Conservation (phyloP, 2,113 vertebrate species). For the Vulpes ferrilata region DNA sequence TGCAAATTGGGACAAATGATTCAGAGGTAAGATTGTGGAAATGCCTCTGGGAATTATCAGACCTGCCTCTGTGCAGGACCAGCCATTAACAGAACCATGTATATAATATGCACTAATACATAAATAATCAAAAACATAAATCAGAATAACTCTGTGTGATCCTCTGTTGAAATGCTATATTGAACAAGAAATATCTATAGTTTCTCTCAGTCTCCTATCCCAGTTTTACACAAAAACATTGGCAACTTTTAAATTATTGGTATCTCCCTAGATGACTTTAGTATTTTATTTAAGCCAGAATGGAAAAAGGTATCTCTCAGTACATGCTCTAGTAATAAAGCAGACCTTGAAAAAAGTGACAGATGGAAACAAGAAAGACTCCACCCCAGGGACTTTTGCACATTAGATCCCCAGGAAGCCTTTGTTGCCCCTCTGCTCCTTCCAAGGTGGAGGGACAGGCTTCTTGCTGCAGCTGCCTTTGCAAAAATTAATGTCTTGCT, state of each 20-base stretch:
- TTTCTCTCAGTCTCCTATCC: neutral
- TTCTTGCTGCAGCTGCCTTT: conserved; percentile 63
- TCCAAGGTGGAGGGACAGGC: conserved; percentile 27
- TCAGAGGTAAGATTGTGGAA: conserved; percentile 8
- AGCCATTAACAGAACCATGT: neutral
- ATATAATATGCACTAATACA: neutral
- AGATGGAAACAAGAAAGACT: conserved; percentile 34
- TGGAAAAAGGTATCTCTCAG: neutral
- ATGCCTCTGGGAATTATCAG: neutral
- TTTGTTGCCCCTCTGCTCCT: neutral
- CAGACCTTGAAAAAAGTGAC: neutral
- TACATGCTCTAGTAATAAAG: neutral
- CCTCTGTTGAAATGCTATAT: conserved; percentile 27
- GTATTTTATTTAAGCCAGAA: conserved; percentile 29
- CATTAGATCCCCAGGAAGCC: conserved; percentile 50
- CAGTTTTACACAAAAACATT: conserved; percentile 38
- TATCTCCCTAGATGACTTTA: neutral
- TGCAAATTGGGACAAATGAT: neutral
- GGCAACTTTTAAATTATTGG: conserved; percentile 23
- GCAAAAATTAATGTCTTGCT: conserved; percentile 63
- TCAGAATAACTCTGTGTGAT: conserved; percentile 33
- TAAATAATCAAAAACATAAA: neutral
- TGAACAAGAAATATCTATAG: conserved; percentile 18
- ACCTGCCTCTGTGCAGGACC: conserved; percentile 23
- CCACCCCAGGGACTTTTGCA: neutral